Conservation (phyloP, 92 coral and sea anemone species). For the Palythoa caribaeorum region DNA sequence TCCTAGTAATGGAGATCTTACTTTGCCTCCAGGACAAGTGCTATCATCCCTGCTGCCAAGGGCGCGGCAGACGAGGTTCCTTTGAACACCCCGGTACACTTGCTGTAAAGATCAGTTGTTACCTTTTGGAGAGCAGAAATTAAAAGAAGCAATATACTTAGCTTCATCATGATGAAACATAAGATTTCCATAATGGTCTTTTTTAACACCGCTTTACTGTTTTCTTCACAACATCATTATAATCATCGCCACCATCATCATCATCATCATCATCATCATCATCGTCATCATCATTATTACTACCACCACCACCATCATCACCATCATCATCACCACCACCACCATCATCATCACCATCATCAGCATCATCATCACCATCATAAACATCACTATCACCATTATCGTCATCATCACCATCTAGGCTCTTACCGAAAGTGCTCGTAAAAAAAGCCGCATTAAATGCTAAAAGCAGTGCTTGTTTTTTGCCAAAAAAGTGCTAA, state of each 20-base stretch:
- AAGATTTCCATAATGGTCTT: not conserved
- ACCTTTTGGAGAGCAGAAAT: constrained; percentile 59
- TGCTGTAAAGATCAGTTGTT: constrained; percentile 94
- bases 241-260: not conserved
- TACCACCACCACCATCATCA: no score
- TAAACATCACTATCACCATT: no score
- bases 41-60: constrained; percentile 98
- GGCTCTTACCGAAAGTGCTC: no score
- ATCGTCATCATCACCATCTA: no score
- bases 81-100: constrained; percentile 98
- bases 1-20: constrained; percentile 36
- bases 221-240: not conserved
- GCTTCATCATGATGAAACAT: not conserved
- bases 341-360: no score
- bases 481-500: no score
- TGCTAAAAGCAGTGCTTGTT: no score
- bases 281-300: not conserved
- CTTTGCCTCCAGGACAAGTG: constrained; percentile 95
- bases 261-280: not conserved
- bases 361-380: no score
- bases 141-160: not conserved
- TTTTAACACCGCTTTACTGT: not conserved
- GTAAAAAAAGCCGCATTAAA: no score
- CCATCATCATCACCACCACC: no score
- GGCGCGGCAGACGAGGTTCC: constrained; percentile 99